Conservation (phyloP, 2,797 vertebrate species). For the Simalia tracyae region DNA sequence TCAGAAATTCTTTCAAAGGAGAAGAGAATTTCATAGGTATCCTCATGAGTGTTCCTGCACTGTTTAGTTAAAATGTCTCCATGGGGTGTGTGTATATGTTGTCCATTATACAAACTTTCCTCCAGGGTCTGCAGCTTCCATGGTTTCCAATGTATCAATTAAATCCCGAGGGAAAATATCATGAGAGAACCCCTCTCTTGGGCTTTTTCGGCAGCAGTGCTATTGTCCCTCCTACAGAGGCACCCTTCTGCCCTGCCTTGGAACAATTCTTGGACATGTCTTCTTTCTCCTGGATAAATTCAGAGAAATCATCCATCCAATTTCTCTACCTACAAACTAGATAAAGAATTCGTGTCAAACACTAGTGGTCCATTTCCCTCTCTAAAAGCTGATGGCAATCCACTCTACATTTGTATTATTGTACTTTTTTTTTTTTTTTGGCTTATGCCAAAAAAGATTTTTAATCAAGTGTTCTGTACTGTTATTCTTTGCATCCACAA, state of each 20-base stretch:
- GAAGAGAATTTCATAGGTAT: not conserved
- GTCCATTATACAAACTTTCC: not conserved
- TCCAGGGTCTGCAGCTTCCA: not conserved
- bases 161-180: not conserved
- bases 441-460: constrained; percentile 51
- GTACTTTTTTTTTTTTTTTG: constrained; percentile 26
- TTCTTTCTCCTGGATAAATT: not conserved
- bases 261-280: not conserved
- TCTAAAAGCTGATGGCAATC: constrained; percentile 38
- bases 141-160: not conserved
- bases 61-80: not conserved
- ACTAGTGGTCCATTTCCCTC: constrained; percentile 4
- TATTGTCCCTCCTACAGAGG: not conserved
- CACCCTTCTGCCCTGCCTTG: not conserved
- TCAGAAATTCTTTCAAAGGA: not conserved
- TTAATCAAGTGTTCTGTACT: constrained; percentile 30
- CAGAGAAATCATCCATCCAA: not conserved
- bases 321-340: not conserved
- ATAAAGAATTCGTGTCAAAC: not conserved
- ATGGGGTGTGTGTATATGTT: not conserved
- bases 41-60: not conserved
- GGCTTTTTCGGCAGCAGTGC: not conserved
- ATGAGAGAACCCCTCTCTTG: not conserved
- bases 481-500: constrained; percentile 28
- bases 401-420: constrained; percentile 29